Conservation (phyloP, 2,113 vertebrate genomes). For the Saimiri boliviensis region DNA sequence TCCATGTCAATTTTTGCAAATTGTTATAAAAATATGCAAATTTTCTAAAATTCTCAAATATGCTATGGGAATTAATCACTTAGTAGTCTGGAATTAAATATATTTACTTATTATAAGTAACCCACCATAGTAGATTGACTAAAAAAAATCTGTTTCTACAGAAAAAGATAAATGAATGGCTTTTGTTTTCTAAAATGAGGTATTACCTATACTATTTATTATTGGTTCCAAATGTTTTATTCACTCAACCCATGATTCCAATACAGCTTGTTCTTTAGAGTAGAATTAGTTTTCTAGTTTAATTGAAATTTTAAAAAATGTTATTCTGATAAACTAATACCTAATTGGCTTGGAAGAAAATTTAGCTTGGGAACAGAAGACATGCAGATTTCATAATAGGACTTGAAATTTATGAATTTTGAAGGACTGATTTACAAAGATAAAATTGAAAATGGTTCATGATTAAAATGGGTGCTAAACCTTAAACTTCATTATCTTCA, state of each 20-base stretch:
- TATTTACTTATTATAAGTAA: constrained; percentile 48
- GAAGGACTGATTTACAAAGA: not conserved
- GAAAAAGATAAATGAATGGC: constrained; percentile 65
- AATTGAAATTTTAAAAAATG: not conserved
- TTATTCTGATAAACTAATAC: not conserved
- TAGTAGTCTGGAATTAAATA: constrained; percentile 38
- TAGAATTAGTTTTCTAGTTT: not conserved
- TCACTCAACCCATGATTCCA: constrained; percentile 47
- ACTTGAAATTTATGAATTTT: not conserved
- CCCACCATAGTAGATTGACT: not conserved
- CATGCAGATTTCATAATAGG: not conserved
- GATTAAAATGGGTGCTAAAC: not conserved
- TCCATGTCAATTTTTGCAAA: constrained; percentile 1
- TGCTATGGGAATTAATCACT: constrained; percentile 7
- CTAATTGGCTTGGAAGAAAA: not conserved
- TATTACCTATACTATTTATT: constrained; percentile 59
- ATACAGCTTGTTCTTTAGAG: not conserved
- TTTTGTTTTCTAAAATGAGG: constrained; percentile 64
- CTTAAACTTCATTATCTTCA: not conserved
- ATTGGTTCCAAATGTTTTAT: constrained; percentile 59
- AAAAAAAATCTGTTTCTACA: constrained; percentile 39
- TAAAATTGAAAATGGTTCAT: not conserved
- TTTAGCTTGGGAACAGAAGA: not conserved
- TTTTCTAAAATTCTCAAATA: not conserved
- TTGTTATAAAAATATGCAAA: not conserved